These are phyloP conservation scores for Argynnis bischoffii DNA, from an alignment of 2,888 invertebrate genomes.

Conservation along the genomic window DNA sequence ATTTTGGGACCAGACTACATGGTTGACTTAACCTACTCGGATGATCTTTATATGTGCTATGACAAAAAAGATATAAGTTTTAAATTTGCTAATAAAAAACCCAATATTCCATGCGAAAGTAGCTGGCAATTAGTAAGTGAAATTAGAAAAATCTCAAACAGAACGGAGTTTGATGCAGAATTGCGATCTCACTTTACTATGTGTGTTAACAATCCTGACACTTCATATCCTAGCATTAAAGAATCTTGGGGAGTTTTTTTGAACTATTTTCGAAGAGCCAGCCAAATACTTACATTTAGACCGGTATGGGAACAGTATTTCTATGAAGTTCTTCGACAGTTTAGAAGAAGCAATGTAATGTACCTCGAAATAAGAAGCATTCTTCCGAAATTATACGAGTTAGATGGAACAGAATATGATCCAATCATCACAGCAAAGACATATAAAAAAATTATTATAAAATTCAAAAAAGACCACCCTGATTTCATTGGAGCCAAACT, in stretches of 20 bases:
- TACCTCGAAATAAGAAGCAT: slow-evolving; percentile 87
- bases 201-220: slow-evolving; percentile 70
- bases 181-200: slow-evolving; percentile 81
- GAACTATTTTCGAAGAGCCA: slow-evolving; percentile 78
- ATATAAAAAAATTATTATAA: slow-evolving; percentile 80
- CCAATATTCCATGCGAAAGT: slow-evolving; percentile 48
- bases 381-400: slow-evolving; percentile 84
- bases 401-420: slow-evolving; percentile 83
- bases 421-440: slow-evolving; percentile 81
- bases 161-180: slow-evolving; percentile 75
- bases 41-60: slow-evolving; percentile 82
- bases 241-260: slow-evolving; percentile 83
- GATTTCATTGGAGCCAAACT: slow-evolving; percentile 86
- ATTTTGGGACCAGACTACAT: slow-evolving; percentile 84
- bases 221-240: slow-evolving; percentile 76
- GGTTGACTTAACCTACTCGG: slow-evolving; percentile 84
- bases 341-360: slow-evolving; percentile 85
- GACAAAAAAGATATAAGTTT: slow-evolving; percentile 46
- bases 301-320: slow-evolving; percentile 86
- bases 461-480: slow-evolving; percentile 82
- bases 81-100: slow-evolving; percentile 56
- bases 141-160: slow-evolving; percentile 61
- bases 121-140: slow-evolving; percentile 76
- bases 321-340: slow-evolving; percentile 83
- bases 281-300: slow-evolving; percentile 81